Percentiles rank a stretch among this genome's conserved stretches.
Evolutionary conservation across 2,113 vertebrate species (phyloP).

Genomic region (Cromileptes altivelis): DNA sequence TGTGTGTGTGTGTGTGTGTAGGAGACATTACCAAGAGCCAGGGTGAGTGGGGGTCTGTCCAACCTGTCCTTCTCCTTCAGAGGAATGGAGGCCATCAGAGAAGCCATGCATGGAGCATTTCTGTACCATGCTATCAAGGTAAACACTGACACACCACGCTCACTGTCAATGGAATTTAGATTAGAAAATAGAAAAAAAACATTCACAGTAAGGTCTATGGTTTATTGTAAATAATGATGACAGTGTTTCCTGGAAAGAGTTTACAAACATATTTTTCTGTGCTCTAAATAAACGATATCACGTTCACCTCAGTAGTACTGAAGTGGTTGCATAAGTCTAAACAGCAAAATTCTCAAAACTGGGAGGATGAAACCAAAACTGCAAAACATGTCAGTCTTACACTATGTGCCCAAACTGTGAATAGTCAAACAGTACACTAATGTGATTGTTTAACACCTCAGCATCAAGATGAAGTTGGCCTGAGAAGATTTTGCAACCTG

Average conservation of each 20-base stretch:
- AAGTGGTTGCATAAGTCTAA: neutral
- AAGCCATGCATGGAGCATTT: constrained; percentile 97
- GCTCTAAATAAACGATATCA: neutral
- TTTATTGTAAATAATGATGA: neutral
- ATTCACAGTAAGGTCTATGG: neutral
- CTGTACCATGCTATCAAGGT: constrained; percentile 94
- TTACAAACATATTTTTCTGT: neutral
- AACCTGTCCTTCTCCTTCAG: constrained; percentile 98
- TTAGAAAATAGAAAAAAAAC: neutral
- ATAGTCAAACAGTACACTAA: no score
- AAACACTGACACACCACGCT: neutral
- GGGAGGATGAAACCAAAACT: neutral
- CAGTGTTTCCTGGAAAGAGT: neutral
- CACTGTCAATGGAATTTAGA: neutral
- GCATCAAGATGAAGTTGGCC: no score
- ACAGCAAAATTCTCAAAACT: neutral
- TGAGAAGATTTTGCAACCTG: no score
- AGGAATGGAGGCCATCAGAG: constrained; percentile 96
- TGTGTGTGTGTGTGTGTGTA: constrained; percentile 62
- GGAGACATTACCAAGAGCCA: constrained; percentile 91
- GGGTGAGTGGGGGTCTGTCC: constrained; percentile 96
- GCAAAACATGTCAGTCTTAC: no score
- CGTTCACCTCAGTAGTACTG: no score
- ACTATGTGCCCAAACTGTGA: no score
- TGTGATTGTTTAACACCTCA: no score